A percentile compares a stretch with the other conserved stretches of the same genome.
These are phyloP conservation scores for Aphodius sticticus DNA, from an alignment of 2,888 invertebrate genomes.

Conservation along the genomic window DNA sequence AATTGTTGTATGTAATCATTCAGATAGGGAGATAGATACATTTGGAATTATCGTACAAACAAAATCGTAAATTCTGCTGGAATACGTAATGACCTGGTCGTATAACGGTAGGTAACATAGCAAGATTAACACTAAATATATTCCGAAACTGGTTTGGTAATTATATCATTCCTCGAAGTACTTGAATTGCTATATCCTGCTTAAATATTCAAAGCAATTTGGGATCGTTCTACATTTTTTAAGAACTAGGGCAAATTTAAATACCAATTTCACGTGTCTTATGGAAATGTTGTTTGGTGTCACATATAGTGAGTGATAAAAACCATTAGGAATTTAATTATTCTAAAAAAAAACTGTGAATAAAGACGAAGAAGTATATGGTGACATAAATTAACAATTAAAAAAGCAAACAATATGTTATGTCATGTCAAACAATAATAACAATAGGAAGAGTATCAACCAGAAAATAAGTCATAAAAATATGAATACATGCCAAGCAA, in stretches of 20 bases:
- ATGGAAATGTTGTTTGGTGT: not conserved
- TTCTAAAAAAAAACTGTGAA: too few relatives aligned
- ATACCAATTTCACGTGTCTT: not conserved
- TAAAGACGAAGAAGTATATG: too few relatives aligned
- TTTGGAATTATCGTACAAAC: not conserved
- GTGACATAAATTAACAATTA: too few relatives aligned
- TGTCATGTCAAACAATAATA: too few relatives aligned
- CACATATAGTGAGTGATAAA: not conserved
- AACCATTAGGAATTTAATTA: too few relatives aligned
- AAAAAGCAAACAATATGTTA: too few relatives aligned
- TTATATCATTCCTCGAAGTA: not conserved
- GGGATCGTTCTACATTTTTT: not conserved
- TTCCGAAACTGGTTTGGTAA: not conserved
- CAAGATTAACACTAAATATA: not conserved
- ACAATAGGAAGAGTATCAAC: too few relatives aligned
- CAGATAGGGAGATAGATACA: not conserved
- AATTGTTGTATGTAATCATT: not conserved
- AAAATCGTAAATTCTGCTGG: too few relatives aligned
- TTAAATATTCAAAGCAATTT: not conserved
- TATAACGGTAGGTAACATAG: not conserved
- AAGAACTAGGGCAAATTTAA: not conserved
- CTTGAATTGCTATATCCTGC: not conserved
- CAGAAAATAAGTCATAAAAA: too few relatives aligned
- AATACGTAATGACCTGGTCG: not conserved
- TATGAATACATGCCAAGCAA: too few relatives aligned